Evolutionary conservation across 2,888 invertebrate genomes (phyloP).

Genomic region (Himalopsyche kuldschensis): DNA sequence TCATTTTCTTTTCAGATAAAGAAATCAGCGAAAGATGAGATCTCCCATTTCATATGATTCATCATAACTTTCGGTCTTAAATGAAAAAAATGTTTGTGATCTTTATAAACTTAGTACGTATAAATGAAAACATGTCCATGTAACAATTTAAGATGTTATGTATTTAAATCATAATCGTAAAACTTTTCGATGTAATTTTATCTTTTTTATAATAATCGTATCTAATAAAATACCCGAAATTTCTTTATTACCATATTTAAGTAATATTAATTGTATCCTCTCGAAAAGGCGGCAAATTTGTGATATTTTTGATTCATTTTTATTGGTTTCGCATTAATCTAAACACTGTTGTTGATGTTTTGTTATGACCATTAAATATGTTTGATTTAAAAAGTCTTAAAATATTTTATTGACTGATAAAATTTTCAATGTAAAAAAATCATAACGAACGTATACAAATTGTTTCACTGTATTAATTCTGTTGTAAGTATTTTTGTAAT

Average conservation of each 20-base stretch:
- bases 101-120: neutral
- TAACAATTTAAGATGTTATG: neutral
- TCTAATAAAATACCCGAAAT: neutral
- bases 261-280: too few species aligned
- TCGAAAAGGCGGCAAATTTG: too few species aligned
- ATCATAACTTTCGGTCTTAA: neutral
- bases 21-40: neutral
- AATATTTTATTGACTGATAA: too few species aligned
- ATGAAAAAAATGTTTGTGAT: neutral
- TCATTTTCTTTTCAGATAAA: neutral
- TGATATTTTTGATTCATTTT: too few species aligned
- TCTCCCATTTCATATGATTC: neutral
- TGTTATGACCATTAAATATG: too few species aligned
- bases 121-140: conserved; percentile 1
- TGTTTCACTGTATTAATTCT: too few species aligned
- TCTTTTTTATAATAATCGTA: neutral
- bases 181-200: neutral
- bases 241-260: neutral
- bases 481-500: too few species aligned
- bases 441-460: too few species aligned
- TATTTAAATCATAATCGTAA: neutral
- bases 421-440: too few species aligned
- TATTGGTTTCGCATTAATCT: too few species aligned
- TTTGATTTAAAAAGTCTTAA: too few species aligned
- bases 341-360: too few species aligned